phyloP scores from a whole-genome alignment of 2,888 invertebrate species.

The Psococerastis gibbosa region DNA sequence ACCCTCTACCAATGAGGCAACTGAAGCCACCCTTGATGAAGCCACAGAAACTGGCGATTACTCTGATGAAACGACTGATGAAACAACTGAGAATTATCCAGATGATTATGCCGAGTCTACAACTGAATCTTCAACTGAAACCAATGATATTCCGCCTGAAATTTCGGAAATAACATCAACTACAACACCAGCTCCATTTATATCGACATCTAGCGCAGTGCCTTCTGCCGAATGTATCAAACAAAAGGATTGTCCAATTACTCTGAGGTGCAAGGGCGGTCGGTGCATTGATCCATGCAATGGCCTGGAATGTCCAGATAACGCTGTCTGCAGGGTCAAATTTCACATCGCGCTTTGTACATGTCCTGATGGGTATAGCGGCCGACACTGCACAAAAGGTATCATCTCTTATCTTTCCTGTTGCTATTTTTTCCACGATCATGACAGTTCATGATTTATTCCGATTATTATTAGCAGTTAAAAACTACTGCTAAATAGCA shows the following conservation, averaged over 20 bases:
- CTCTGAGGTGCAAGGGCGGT: slow-evolving; percentile 23
- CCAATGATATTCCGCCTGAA: not conserved
- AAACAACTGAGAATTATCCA: too few species aligned
- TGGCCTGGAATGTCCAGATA: slow-evolving; percentile 51
- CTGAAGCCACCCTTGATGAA: slow-evolving; percentile 11
- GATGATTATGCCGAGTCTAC: too few species aligned
- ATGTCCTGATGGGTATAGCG: slow-evolving; percentile 59
- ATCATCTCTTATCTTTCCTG: too few species aligned
- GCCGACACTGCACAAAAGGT: slow-evolving; percentile 17
- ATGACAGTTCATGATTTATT: not conserved
- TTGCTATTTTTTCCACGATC: not conserved
- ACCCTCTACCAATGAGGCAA: slow-evolving; percentile 15
- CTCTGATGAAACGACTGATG: too few species aligned
- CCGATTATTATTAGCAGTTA: too few species aligned
- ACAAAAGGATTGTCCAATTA: slow-evolving; percentile 20
- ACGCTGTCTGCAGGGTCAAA: slow-evolving; percentile 58
- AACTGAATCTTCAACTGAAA: too few species aligned
- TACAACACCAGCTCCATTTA: not conserved
- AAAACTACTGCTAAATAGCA: too few species aligned
- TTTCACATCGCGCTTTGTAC: slow-evolving; percentile 69
- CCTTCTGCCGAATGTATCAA: not conserved
- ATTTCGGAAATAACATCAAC: slow-evolving; percentile 9
- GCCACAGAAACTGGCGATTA: slow-evolving; percentile 8
- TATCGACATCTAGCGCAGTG: too few species aligned
- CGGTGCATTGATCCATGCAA: slow-evolving; percentile 52